Evolutionary conservation across 2,888 invertebrate genomes (phyloP).

Genomic region (Doris montereyensis): DNA sequence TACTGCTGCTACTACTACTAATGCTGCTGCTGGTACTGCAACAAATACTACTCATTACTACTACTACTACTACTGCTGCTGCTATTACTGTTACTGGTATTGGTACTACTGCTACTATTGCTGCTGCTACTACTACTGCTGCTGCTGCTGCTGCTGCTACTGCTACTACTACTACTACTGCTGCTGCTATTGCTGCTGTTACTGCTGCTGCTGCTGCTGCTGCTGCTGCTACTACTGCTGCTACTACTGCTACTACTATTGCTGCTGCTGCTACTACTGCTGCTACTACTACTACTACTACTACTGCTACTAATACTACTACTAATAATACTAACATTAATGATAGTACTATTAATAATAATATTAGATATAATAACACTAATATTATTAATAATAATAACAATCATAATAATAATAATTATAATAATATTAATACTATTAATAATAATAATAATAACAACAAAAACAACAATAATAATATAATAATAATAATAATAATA

Average conservation of each 20-base stretch:
- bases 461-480: not conserved
- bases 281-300: conserved; percentile 7
- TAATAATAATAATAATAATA: conserved; percentile 20
- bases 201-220: not conserved
- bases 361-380: not conserved
- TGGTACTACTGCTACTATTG: conserved; percentile 18
- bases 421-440: conserved; percentile 1
- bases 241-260: conserved; percentile 7
- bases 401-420: not conserved
- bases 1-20: not conserved
- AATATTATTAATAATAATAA: not conserved
- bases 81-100: conserved; percentile 15
- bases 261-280: not conserved
- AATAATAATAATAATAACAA: conserved; percentile 11
- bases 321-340: not conserved
- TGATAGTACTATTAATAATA: conserved; percentile 14
- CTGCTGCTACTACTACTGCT: conserved; percentile 18
- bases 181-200: conserved; percentile 7
- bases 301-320: not conserved
- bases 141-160: conserved; percentile 8
- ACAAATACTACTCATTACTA: not conserved
- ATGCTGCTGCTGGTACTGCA: not conserved
- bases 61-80: conserved; percentile 2
- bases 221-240: not conserved
- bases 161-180: conserved; percentile 13